phyloP scores from a whole-genome alignment of 1,140 invertebrate species.

The Drosophila nebulosa region DNA sequence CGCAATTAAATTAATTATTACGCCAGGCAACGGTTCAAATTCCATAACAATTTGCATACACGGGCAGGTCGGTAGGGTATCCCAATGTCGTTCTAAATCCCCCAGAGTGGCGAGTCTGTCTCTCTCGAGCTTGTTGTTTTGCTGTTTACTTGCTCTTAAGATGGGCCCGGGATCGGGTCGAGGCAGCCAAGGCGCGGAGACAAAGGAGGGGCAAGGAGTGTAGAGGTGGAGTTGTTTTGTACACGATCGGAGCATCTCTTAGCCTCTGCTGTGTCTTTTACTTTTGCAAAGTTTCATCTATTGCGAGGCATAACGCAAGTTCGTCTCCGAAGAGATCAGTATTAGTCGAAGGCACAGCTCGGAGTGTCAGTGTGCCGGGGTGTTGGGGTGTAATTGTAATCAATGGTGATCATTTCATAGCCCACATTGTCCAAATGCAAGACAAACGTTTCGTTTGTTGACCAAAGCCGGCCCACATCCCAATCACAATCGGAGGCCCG shows the following conservation, averaged over 20 bases:
- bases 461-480: neutral
- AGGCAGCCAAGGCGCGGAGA: neutral
- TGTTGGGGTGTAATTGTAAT: neutral
- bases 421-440: conserved; percentile 16
- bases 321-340: neutral
- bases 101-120: neutral
- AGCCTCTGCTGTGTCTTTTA: neutral
- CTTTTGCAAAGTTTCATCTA: neutral
- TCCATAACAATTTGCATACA: neutral
- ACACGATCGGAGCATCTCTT: neutral
- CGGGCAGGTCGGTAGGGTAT: neutral
- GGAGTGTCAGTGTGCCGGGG: neutral
- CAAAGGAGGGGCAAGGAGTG: neutral
- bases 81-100: neutral
- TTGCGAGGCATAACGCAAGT: neutral
- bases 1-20: too few relatives aligned
- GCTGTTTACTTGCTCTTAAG: neutral
- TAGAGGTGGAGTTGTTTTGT: neutral
- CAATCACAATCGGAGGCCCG: neutral
- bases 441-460: conserved; percentile 28
- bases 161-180: neutral
- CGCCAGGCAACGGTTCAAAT: neutral
- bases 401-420: neutral
- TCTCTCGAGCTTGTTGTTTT: neutral
- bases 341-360: neutral